Conservation (phyloP, 2,797 vertebrate genomes). For the Macrochelys suwanniensis region DNA sequence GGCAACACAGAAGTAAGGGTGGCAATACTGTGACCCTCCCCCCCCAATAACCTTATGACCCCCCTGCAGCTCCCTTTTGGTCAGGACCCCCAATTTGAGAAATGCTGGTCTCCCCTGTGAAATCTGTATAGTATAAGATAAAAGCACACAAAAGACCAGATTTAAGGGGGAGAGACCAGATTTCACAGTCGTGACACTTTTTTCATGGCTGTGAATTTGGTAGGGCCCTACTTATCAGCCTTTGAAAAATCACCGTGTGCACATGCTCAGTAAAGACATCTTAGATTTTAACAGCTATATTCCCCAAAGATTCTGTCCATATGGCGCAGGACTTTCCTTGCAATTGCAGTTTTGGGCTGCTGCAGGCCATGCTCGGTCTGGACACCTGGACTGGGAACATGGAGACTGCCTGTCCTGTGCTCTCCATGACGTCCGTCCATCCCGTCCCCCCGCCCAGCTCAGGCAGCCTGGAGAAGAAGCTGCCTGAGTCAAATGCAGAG, state of each 20-base stretch:
- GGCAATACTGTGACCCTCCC: no score
- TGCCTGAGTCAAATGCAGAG: neutral
- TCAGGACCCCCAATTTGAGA: no score
- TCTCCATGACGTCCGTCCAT: neutral
- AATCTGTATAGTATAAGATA: no score
- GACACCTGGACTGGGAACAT: neutral
- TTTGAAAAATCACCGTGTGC: neutral
- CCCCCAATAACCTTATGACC: no score
- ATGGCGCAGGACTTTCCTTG: neutral
- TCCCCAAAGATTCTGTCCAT: neutral
- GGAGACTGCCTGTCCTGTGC: neutral
- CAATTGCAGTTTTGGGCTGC: neutral
- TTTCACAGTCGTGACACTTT: no score
- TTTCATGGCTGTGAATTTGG: no score
- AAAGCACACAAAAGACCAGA: no score
- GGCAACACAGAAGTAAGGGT: no score
- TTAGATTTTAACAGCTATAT: neutral
- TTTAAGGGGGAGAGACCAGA: no score
- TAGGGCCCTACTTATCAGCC: no score
- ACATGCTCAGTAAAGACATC: neutral
- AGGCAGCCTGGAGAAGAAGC: neutral
- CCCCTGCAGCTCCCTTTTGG: no score
- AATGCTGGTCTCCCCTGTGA: no score
- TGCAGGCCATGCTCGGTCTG: neutral
- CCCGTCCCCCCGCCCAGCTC: neutral